Percentiles rank a stretch among this genome's conserved stretches.
These are phyloP conservation scores for Sebastes fasciatus DNA, from an alignment of 2,113 vertebrate species.

Conservation along the genomic window DNA sequence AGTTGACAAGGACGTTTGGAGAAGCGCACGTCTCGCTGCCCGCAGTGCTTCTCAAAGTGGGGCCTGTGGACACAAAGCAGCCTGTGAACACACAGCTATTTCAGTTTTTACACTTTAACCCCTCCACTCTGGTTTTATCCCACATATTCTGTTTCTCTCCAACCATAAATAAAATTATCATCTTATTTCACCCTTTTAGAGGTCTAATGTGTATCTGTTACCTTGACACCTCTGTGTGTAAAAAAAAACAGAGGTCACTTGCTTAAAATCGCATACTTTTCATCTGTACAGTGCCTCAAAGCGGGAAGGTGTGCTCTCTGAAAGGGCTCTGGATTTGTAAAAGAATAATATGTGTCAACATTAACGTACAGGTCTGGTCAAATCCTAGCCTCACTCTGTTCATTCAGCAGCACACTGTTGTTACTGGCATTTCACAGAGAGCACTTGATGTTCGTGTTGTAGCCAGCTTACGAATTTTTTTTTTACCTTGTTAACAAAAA, in stretches of 20 bases:
- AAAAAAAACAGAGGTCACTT: conserved; percentile 16
- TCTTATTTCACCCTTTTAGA: conserved; percentile 6
- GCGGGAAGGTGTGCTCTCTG: conserved; percentile 17
- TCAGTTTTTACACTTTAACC: conserved; percentile 30
- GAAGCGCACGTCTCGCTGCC: conserved; percentile 12
- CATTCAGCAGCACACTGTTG: conserved; percentile 36
- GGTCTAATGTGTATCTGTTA: conserved; percentile 12
- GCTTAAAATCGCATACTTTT: conserved; percentile 22
- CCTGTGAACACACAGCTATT: conserved; percentile 18
- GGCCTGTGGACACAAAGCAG: conserved; percentile 31
- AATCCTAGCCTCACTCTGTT: conserved; percentile 36
- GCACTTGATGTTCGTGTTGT: conserved; percentile 51
- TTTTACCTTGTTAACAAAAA: conserved; percentile 20
- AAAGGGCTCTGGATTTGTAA: conserved; percentile 24
- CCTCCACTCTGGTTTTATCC: conserved; percentile 5
- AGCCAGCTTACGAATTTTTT: conserved; percentile 26
- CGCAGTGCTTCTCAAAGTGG: conserved; percentile 3
- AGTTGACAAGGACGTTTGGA: conserved; percentile 36
- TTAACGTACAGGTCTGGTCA: conserved; percentile 63
- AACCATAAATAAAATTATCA: background rate
- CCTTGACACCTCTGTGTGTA: conserved; percentile 14
- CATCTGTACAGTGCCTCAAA: conserved; percentile 7
- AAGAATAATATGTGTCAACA: conserved; percentile 58
- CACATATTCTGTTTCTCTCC: conserved; percentile 4
- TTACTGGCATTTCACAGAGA: conserved; percentile 50